Evolutionary conservation across 2,113 vertebrate species (phyloP), one percentile per base, ranked within the genome.

Genomic region (Mustela lutreola): DNA sequence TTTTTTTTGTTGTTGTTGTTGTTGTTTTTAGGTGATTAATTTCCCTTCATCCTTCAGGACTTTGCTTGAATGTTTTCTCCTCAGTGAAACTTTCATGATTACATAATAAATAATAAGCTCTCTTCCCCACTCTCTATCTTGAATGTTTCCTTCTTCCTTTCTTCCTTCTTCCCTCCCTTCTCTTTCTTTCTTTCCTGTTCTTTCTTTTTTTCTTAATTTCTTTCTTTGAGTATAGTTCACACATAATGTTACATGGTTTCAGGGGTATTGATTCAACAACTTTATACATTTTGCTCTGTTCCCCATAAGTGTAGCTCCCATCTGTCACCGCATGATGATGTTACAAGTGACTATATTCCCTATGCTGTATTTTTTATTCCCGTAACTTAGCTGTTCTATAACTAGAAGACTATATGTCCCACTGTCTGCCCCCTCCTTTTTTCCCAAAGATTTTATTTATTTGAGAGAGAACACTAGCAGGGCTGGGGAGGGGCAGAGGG

Each of bases 21-120:
- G n/a, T 94, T 91, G 1, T 73, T 93, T 91, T 63, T 50, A 50
- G 75, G 45, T 39, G 45, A 11, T 48, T 48, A 80, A 84, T 28
- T 63, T 21, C 50, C 83, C 5, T 39, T 92, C 45, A 33, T 70
- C 33, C 24, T 93, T 91, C 15, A 60, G 26, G 7, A 6, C 50
- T 90, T 92, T 85, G 22, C 39, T 80, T 94, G 48, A 92, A 70
- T 82, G 1, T 94, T 78, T 89, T 92, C 62, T 94, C 22, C 10
- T 62, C 31, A 62, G 24, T 70, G 58, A 42, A 42, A 71, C 50
- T 78, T 90, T 36, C 19, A 58, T 53, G 48, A 67, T 48, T 81
- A 87, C 56, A 56, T 76, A 70, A 15, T 75, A 89, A 94, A 24
- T 78, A 53, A 71, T 14, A 39, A 76, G 1, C 7, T 18, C 18